Conservation (phyloP, 2,113 vertebrate species). For the Atrichornis clamosus region DNA sequence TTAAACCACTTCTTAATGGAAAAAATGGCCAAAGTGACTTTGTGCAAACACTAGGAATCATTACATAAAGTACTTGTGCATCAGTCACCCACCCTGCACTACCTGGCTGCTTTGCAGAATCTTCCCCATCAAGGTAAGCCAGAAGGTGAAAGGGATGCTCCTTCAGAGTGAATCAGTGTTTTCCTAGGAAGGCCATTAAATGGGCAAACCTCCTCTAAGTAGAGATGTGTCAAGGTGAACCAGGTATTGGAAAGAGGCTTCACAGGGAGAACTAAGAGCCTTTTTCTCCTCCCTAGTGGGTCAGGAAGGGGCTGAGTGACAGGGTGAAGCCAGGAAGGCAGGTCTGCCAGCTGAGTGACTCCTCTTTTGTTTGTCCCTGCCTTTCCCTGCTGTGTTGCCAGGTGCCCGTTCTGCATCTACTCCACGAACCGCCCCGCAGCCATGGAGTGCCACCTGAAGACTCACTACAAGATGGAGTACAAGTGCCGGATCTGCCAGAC, state of each 20-base stretch:
- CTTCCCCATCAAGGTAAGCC: slow-evolving; percentile 30
- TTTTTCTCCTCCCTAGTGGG: background rate
- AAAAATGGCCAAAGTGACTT: slow-evolving; percentile 52
- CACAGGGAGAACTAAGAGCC: background rate
- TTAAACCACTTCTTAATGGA: slow-evolving; percentile 55
- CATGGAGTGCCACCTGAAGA: slow-evolving; percentile 99
- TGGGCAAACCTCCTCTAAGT: background rate
- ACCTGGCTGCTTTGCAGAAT: slow-evolving; percentile 14
- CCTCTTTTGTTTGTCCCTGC: slow-evolving; percentile 17
- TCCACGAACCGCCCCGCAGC: slow-evolving; percentile 97
- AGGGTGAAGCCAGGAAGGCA: background rate
- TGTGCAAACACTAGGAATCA: slow-evolving; percentile 45
- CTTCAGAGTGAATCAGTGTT: background rate
- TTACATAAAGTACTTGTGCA: slow-evolving; percentile 39
- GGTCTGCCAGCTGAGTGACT: background rate
- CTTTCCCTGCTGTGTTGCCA: slow-evolving; percentile 65
- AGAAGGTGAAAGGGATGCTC: slow-evolving; percentile 17
- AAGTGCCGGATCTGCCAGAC: slow-evolving; percentile 99
- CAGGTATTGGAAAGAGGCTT: background rate
- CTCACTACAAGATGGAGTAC: slow-evolving; percentile 98
- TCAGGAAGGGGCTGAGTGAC: background rate
- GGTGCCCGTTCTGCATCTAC: slow-evolving; percentile 99
- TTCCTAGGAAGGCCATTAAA: background rate
- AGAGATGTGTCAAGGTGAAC: background rate
- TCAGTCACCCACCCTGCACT: slow-evolving; percentile 35